Evolutionary conservation across 2,888 invertebrate species (phyloP), one percentile per base, ranked within the genome.

Genomic region (Cephus spinipes): DNA sequence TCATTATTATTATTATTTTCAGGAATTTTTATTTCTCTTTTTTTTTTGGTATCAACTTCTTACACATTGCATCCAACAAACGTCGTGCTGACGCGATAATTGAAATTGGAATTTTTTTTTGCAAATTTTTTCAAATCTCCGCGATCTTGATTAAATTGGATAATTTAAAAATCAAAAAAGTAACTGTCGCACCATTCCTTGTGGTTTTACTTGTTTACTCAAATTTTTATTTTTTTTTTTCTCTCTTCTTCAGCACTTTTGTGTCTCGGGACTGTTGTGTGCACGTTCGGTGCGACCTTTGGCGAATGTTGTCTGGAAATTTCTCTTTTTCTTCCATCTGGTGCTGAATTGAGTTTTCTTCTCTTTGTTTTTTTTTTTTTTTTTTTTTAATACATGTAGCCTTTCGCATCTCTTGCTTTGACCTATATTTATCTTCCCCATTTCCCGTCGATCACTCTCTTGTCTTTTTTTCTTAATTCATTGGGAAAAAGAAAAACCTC

Each of bases 381-480:
- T 40, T 40, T 73, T 23, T 36, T 74, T 74, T 76, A 9, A 6
- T n/a, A 79, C 71, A 77, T 79, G 33, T 80, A 73, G 15, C 30
- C 35, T 31, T 69, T 40, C 74, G 73, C 75, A 82, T 77, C 73
- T 82, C 77, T 76, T 77, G 76, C 76, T 78, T 77, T 80, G 74
- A 77, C 80, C 69, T 79, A 78, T 76, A 77, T 82, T 81, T 23
- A 23, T 9, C 23, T 15, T 68, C 31, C 31, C 69, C 12, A 36
- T 74, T 69, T 31, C 73, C 68, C 73, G 35, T 74, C 12, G 74
- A 55, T 73, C 33, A 73, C 79, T 33, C 33, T 83, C 34, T 80
- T 76, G 74, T 87, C 89, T 89, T 90, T 91, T 91, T 90, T 91
- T 91, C 90, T 90, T 90, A 89, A 90, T 90, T 90, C 88, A 89